Evolutionary conservation across 1,140 invertebrate species (phyloP).

Genomic region (Saccostrea echinata): DNA sequence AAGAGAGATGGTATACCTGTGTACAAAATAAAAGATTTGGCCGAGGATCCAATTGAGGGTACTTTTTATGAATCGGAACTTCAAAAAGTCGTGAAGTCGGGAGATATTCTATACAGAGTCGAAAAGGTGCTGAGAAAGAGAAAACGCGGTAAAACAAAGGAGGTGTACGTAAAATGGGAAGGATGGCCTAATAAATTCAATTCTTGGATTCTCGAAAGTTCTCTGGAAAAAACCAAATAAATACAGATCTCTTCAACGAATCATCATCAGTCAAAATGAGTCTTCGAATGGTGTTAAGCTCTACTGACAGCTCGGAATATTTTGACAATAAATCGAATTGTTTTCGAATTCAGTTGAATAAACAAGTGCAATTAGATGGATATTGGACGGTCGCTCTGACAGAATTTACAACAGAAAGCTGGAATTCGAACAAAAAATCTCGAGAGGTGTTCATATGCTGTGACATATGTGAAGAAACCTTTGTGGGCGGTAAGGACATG

Average conservation of each 20-base stretch:
- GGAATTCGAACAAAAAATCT: neutral
- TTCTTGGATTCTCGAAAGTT: constrained; percentile 54
- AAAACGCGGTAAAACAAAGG: constrained; percentile 22
- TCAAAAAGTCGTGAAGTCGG: constrained; percentile 47
- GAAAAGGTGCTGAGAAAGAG: constrained; percentile 46
- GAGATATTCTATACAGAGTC: constrained; percentile 39
- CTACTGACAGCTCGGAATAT: constrained; percentile 40
- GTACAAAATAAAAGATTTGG: constrained; percentile 55
- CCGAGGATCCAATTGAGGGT: constrained; percentile 44
- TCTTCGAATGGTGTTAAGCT: constrained; percentile 37
- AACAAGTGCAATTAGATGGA: constrained; percentile 45
- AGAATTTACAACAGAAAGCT: constrained; percentile 38
- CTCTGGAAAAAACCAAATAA: constrained; percentile 41
- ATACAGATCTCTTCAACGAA: neutral
- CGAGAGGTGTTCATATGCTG: constrained; percentile 43
- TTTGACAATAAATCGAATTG: constrained; percentile 35
- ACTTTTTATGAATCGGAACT: constrained; percentile 55
- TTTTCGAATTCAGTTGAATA: constrained; percentile 50
- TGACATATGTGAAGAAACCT: constrained; percentile 52
- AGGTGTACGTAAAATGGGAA: constrained; percentile 51
- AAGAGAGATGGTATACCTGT: constrained; percentile 39
- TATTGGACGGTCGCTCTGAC: constrained; percentile 50
- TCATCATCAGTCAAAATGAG: constrained; percentile 48
- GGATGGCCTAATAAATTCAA: constrained; percentile 57
- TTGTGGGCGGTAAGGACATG: constrained; percentile 41